These are phyloP conservation scores for Rhagophthalmus giganteus DNA, from an alignment of 2,888 invertebrate species.

Conservation along the genomic window DNA sequence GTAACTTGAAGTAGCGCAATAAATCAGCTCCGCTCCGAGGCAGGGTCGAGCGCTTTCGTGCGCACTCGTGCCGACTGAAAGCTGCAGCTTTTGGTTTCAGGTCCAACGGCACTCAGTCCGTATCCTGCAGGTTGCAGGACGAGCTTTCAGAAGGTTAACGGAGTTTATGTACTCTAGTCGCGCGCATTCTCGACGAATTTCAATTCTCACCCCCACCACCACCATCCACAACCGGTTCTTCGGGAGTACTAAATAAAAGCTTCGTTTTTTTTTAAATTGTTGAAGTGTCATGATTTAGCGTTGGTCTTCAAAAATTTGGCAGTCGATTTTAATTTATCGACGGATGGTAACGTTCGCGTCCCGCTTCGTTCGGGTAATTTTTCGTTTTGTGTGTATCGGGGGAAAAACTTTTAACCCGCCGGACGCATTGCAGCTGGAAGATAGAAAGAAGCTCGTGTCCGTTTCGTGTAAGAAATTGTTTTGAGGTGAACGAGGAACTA, in stretches of 20 bases:
- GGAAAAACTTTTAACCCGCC: background rate
- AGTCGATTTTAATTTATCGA: no score
- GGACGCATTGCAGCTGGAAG: slow-evolving; percentile 13
- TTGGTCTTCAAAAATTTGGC: background rate
- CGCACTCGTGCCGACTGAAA: slow-evolving; percentile 33
- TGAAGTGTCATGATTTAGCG: background rate
- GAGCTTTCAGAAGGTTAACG: slow-evolving; percentile 13
- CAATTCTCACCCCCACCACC: no score
- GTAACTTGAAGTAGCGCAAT: slow-evolving; percentile 32
- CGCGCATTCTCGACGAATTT: background rate
- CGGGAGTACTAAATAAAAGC: no score
- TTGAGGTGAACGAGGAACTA: slow-evolving; percentile 3
- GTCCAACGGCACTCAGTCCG: slow-evolving; percentile 22
- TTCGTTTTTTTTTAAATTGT: background rate
- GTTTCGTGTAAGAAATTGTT: slow-evolving; percentile 7
- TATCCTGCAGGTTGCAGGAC: slow-evolving; percentile 25
- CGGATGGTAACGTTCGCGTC: no score
- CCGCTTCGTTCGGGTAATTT: no score
- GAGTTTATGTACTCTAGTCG: background rate
- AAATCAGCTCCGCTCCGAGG: slow-evolving; percentile 26
- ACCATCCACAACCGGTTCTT: no score
- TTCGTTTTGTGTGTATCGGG: background rate
- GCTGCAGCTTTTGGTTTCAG: slow-evolving; percentile 35
- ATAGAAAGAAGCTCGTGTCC: no score
- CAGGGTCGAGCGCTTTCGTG: slow-evolving; percentile 29